Base-by-base conservation (phyloP, 2,888 invertebrate species). In the Esperia sulphurella region DNA sequence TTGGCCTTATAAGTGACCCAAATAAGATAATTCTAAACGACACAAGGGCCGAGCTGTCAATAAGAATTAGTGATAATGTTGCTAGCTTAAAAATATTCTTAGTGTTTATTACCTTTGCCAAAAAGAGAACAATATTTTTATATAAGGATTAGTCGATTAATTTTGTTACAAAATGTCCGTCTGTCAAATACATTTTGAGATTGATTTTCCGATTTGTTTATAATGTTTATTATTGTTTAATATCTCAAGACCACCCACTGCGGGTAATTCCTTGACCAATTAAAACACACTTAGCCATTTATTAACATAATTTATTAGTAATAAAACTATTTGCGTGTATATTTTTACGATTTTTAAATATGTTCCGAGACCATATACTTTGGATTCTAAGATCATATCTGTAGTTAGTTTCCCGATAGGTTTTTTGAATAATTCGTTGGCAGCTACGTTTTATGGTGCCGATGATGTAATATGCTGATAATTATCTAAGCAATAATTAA, bases 1-100 rank as follows among this genome's bases (percentile, higher is more conserved):
- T 72, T 81, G 83, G 64, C 79, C 85, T 75, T 65, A 62, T 71
- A 78, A 79, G 72, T 87, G 85, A 86, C 86, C 86, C 79, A 86
- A 84, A 85, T 86, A 87, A 84, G 77, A 83, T 80, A 78, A 83
- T 75, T 74, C 73, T 63, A 65, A 76, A 69, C 71, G 76, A 77
- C 77, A 72, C 67, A 57, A 64, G 68, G 70, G 70, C 67, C 62
- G 54, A 59, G 69, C 80, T 83, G 83, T 86, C 85, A 83, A 79
- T 81, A 78, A 76, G 80, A 77, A 85, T 86, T 85, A 85, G 68
- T 71, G 70, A 50, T 66, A 57, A 58, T 58, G 59, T 61, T 63
- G 68, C 56, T 62, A 61, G 63, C 48, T 52, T 60, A 54, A 58
- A 59, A 59, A 61, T 13, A 59, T 55, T 53, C 57, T 66, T 62